Evolutionary conservation across 2,113 vertebrate genomes (phyloP), one percentile per base, ranked within the genome.

Genomic region (Formicarius rufipectus): DNA sequence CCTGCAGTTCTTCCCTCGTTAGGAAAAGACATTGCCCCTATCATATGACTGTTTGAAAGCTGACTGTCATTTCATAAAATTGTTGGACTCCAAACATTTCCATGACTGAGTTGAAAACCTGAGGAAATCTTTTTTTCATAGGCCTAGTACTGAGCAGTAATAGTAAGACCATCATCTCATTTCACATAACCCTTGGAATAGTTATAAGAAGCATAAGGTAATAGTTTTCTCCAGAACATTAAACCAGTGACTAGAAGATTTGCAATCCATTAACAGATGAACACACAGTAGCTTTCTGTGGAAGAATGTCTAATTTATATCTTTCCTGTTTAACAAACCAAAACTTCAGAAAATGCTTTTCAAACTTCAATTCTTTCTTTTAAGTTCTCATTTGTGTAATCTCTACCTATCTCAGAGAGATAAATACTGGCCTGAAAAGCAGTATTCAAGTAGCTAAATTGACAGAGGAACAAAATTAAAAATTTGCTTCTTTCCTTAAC

Each of bases 381-480:
- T 64, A 89, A 88, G n/a, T 82, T 94, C 73, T 92, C 49, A 89
- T 74, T 97, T 95, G 59, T 82, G 58, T 96, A 96, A 96, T 96
- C 92, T 96, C 77, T 85, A 84, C 56, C 47, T 75, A 92, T 87
- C 66, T 90, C 42, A 42, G 42, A 24, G 84, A 96, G 90, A 96
- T 87, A 97, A 96, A 95, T 85, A 80, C 13, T 86, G 68, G 75
- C 53, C 78, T 90, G 79, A 88, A 90, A 97, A 95, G 72, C 74
- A 68, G 37, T 85, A 59, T 81, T 96, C 7, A 8, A 85, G 62
- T 52, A 93, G 64, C 66, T 94, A 94, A 96, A 93, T 40, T 75
- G 91, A 88, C 68, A 90, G 73, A 87, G 58, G 28, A 94, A 45
- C 47, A 86, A 96, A 96, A 97, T 96, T 95, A 96, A 97, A 96